These are phyloP conservation scores for Sarcophaga bullata DNA, from an alignment of 1,140 invertebrate species.

Conservation along the genomic window DNA sequence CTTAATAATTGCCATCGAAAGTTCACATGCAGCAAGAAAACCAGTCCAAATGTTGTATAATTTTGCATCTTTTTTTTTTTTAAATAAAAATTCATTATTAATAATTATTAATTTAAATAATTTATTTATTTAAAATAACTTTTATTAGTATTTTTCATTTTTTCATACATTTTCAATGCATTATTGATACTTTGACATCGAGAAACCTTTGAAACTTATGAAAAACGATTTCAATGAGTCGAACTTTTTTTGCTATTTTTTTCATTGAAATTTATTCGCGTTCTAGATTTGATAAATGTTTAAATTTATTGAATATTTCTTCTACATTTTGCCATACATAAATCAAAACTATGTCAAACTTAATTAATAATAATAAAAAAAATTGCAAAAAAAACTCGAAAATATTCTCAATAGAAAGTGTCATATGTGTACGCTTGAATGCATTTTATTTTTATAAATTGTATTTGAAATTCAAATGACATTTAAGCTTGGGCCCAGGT, in stretches of 20 bases:
- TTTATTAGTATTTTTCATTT: background rate
- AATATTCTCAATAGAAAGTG: conserved; percentile 33
- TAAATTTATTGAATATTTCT: conserved; percentile 11
- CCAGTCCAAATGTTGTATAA: no score
- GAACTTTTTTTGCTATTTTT: no score
- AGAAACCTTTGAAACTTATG: background rate
- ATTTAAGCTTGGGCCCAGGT: background rate
- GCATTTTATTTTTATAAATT: conserved; percentile 23
- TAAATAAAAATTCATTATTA: no score
- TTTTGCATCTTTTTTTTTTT: no score
- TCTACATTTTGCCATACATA: conserved; percentile 7
- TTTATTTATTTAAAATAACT: no score
- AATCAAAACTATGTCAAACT: conserved; percentile 29
- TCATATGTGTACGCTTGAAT: conserved; percentile 15
- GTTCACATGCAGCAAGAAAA: no score
- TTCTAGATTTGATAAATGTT: background rate
- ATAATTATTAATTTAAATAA: no score
- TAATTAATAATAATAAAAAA: conserved; percentile 34
- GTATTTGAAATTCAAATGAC: conserved; percentile 32
- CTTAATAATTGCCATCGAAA: no score
- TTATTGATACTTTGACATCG: conserved; percentile 1
- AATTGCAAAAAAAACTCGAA: background rate
- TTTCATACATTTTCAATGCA: background rate
- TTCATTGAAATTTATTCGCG: background rate
- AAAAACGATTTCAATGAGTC: background rate